Evolutionary conservation across 2,113 vertebrate species (phyloP).

Genomic region (Barnardius zonarius): DNA sequence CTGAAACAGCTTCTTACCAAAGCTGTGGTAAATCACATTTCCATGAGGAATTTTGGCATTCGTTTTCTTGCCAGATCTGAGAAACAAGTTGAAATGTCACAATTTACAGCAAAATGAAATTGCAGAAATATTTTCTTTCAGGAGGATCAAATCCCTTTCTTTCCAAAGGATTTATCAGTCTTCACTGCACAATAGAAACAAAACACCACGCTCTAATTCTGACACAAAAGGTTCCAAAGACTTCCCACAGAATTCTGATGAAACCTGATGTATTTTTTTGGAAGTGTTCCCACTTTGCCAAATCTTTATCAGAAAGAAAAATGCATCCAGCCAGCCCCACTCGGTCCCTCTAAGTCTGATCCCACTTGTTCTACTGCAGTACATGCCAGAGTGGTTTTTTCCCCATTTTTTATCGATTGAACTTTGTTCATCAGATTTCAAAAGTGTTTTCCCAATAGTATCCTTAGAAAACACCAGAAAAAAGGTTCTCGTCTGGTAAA

Average conservation of each 20-base stretch:
- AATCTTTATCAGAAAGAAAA: not conserved
- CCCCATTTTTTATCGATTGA: not conserved
- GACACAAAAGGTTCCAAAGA: not conserved
- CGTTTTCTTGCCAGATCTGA: not conserved
- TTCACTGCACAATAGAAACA: not conserved
- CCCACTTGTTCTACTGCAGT: not conserved
- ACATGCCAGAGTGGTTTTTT: not conserved
- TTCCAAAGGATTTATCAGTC: not conserved
- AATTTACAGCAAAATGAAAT: not conserved
- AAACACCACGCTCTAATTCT: not conserved
- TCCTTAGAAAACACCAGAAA: conserved; percentile 32
- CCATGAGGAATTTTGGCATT: not conserved
- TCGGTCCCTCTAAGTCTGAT: not conserved
- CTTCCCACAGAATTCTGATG: not conserved
- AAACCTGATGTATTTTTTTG: not conserved
- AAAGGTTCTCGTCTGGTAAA: conserved; percentile 26
- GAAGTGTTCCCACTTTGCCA: not conserved
- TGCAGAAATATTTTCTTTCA: not conserved
- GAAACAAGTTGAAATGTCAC: not conserved
- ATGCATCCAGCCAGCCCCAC: not conserved
- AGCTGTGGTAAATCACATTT: not conserved
- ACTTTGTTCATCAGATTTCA: conserved; percentile 30
- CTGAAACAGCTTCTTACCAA: not conserved
- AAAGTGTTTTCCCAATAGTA: conserved; percentile 46
- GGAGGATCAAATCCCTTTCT: not conserved